phyloP scores from a whole-genome alignment of 1,140 invertebrate genomes.

The Aethina tumida region DNA sequence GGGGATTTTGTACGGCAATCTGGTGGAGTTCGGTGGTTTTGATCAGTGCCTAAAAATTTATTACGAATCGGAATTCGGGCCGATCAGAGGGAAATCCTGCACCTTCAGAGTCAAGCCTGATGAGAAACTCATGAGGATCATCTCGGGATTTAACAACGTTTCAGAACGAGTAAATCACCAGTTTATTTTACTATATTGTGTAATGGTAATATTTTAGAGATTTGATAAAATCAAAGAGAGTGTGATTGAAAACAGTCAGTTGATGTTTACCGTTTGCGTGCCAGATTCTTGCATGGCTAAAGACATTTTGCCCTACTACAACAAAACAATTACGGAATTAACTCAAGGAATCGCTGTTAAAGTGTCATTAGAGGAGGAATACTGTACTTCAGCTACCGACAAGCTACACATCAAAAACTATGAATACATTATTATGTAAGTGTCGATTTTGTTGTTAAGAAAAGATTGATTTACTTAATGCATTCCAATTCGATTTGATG shows the following conservation, averaged over 20 bases:
- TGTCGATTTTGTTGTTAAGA: background rate
- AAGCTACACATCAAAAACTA: slow-evolving; percentile 9
- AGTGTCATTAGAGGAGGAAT: slow-evolving; percentile 13
- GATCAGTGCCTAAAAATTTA: slow-evolving; percentile 22
- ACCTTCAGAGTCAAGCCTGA: slow-evolving; percentile 18
- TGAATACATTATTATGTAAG: slow-evolving; percentile 18
- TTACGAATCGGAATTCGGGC: slow-evolving; percentile 14
- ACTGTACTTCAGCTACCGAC: slow-evolving; percentile 17
- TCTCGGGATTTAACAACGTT: slow-evolving; percentile 17
- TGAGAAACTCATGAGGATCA: slow-evolving; percentile 15
- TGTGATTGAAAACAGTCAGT: slow-evolving; percentile 14
- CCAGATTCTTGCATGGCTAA: slow-evolving; percentile 19
- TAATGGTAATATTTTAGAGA: slow-evolving; percentile 11
- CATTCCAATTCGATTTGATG: background rate
- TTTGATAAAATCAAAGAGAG: slow-evolving; percentile 15
- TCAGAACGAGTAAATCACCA: slow-evolving; percentile 21
- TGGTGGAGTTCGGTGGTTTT: slow-evolving; percentile 21
- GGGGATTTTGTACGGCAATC: slow-evolving; percentile 19
- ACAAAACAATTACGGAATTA: slow-evolving; percentile 16
- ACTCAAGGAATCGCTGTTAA: slow-evolving; percentile 20
- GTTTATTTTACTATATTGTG: background rate
- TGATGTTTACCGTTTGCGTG: slow-evolving; percentile 25
- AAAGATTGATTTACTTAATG: slow-evolving; percentile 1
- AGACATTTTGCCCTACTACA: slow-evolving; percentile 20
- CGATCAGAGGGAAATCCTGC: slow-evolving; percentile 21